Percentiles rank a stretch among this genome's conserved stretches.
Evolutionary conservation across 2,113 vertebrate genomes (phyloP).

Genomic region (Microtus montanus): DNA sequence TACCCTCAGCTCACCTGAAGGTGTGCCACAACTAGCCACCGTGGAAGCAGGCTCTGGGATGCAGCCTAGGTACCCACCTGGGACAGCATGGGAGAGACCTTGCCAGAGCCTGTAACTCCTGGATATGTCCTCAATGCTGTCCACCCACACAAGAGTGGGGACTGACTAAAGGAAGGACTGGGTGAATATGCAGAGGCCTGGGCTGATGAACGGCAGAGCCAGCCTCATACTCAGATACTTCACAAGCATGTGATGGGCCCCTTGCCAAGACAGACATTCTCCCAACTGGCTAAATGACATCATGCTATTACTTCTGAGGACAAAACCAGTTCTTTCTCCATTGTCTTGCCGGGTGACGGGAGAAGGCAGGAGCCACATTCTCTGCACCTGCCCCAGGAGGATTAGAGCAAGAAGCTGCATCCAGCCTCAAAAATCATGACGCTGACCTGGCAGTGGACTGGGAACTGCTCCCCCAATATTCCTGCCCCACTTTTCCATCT

Average conservation of each 20-base stretch:
- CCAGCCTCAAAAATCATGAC: neutral
- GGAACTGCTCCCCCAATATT: neutral
- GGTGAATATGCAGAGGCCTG: neutral
- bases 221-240: neutral
- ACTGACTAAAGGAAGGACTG: neutral
- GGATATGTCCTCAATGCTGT: neutral
- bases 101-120: neutral
- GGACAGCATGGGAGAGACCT: neutral
- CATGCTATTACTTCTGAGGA: neutral
- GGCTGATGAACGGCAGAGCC: neutral
- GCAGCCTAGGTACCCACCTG: neutral
- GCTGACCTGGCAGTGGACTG: neutral
- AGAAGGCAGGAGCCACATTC: neutral
- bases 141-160: neutral
- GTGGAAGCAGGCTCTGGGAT: neutral
- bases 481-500: neutral
- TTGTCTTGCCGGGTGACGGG: neutral
- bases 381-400: neutral
- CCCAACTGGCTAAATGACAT: neutral
- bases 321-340: neutral
- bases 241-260: neutral
- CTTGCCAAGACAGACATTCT: neutral
- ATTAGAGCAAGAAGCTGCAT: neutral
- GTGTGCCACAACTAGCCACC: neutral
- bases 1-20: neutral